Base-by-base conservation (phyloP, 2,797 vertebrate genomes). In the Etheostoma perlongum region DNA sequence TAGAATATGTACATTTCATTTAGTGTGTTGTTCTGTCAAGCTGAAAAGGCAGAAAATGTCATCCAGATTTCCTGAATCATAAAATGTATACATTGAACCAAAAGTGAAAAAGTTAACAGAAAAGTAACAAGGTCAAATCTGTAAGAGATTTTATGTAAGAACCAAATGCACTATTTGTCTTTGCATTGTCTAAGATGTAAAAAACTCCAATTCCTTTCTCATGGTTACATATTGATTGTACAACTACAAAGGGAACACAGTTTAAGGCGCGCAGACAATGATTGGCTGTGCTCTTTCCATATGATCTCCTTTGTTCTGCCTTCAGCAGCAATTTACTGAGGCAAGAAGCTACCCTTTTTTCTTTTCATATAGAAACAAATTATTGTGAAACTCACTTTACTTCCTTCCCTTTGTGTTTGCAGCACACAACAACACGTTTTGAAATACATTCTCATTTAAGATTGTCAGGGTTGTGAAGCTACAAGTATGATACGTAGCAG, bases 231-330 rank as follows among this genome's bases (percentile, higher is more conserved):
- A 73, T 70, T 72, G 81, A 69, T 78, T 76, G 82, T 83, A 57
- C 44, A 53, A 59, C 59, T 52, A 85, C 76, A 90, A 91, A 74
- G 81, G 78, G 53, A 84, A 62, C 53, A 69, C 74, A 73, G 74
- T 67, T 73, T 58, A 74, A 72, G 44, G 53, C 25, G 47, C 61
- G 69, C 59, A 64, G 36, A 81, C 76, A 83, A 53, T 74, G 64
- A 76, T 48, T 79, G 83, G 85, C 81, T 70, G 84, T 86, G 82
- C 71, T 89, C 79, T 58, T 67, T 89, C 65, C 66, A 85, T 90
- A 84, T 88, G 60, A 90, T 91, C 82, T 81, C 70, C 44, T 85
- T 89, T 88, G 76, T 85, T 87, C 68, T 47, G 47, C 25, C 42
- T 60, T 81, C 60, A 8, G 36, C 68, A 54, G 53, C 76, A 78